These are phyloP conservation scores for Volucella zonaria DNA, from an alignment of 2,888 invertebrate species.

Conservation along the genomic window DNA sequence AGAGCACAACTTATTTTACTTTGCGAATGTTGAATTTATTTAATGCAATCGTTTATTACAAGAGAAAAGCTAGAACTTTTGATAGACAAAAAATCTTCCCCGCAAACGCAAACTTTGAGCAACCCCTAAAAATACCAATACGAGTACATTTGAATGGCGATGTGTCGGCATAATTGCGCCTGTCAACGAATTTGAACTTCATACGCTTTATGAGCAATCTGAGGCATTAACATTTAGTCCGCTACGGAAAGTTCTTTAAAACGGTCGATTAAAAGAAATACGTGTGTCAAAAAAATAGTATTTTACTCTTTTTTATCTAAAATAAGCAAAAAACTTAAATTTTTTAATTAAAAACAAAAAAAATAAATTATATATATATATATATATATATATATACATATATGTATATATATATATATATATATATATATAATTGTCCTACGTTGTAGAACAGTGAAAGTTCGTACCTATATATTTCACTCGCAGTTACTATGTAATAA, in stretches of 20 bases:
- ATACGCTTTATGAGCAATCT: constrained; percentile 58
- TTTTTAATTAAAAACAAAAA: too few relatives aligned
- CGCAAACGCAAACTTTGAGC: constrained; percentile 64
- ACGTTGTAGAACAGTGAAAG: constrained; percentile 35
- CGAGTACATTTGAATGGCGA: constrained; percentile 27
- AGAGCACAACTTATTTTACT: neutral
- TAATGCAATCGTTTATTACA: neutral
- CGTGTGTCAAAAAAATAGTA: constrained; percentile 31
- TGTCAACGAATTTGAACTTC: constrained; percentile 68
- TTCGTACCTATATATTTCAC: constrained; percentile 49
- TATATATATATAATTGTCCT: constrained; percentile 1
- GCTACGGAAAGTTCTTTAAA: constrained; percentile 81
- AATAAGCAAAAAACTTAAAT: too few relatives aligned
- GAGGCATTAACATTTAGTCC: constrained; percentile 79
- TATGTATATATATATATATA: too few relatives aligned
- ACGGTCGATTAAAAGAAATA: constrained; percentile 78
- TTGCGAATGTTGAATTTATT: constrained; percentile 6
- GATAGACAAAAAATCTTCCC: constrained; percentile 20
- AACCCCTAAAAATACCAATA: constrained; percentile 55
- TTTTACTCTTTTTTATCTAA: constrained; percentile 8
- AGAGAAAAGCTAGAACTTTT: constrained; percentile 20
- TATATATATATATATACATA: too few relatives aligned
- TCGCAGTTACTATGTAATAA: neutral
- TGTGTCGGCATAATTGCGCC: constrained; percentile 60
- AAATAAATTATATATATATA: neutral